These are phyloP conservation scores for Oreonectes daqikongensis DNA, from an alignment of 2,797 vertebrate genomes.

Conservation along the genomic window DNA sequence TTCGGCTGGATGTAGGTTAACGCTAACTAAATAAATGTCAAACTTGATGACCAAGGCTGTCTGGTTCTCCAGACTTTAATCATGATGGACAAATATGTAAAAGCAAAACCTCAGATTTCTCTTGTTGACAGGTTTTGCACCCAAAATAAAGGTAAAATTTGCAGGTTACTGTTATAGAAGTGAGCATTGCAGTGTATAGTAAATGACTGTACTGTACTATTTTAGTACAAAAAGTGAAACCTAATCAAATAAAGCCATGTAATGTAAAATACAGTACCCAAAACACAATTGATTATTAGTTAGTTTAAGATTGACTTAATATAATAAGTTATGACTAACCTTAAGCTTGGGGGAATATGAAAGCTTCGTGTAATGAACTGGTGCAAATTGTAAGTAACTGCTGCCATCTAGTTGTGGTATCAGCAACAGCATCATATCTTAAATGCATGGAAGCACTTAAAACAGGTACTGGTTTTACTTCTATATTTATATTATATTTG, in stretches of 20 bases:
- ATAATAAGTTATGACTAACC: not conserved
- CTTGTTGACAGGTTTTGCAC: not conserved
- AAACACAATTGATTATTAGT: not conserved
- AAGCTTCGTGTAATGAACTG: not conserved
- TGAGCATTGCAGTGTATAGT: not conserved
- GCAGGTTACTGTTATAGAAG: not conserved
- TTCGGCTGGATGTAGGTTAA: slow-evolving; percentile 56
- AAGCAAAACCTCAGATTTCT: not conserved
- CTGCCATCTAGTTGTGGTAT: slow-evolving; percentile 43
- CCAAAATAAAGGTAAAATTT: not conserved
- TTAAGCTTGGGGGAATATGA: not conserved
- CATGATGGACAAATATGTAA: slow-evolving; percentile 46
- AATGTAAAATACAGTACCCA: not conserved
- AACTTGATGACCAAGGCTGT: slow-evolving; percentile 24
- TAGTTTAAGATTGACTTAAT: not conserved
- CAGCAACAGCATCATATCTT: not conserved
- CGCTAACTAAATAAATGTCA: slow-evolving; percentile 53
- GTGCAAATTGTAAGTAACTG: not conserved
- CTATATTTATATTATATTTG: too few species aligned
- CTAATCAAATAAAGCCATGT: not conserved
- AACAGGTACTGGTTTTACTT: too few species aligned
- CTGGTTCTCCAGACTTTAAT: slow-evolving; percentile 62
- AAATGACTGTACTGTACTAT: not conserved
- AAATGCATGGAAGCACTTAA: not conserved
- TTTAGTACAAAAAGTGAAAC: not conserved